phyloP scores from a whole-genome alignment of 2,113 vertebrate genomes.

The Nothoprocta pentlandii region DNA sequence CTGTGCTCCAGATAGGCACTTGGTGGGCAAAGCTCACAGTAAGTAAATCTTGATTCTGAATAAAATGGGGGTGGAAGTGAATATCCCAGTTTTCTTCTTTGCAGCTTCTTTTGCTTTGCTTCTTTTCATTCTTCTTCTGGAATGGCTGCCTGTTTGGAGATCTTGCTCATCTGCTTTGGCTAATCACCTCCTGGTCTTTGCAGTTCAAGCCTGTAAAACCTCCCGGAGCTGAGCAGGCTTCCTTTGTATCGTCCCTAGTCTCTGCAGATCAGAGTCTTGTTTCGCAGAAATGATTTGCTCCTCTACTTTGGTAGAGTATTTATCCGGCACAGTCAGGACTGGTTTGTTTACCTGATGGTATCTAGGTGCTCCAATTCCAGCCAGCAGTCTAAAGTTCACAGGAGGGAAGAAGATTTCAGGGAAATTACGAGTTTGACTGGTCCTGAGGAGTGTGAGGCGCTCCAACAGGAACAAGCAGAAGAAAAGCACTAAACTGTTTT shows the following conservation, averaged over 20 bases:
- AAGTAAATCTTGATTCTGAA: background rate
- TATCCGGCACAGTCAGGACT: background rate
- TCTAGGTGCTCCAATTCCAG: slow-evolving; percentile 26
- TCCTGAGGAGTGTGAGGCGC: background rate
- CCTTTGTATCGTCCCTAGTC: slow-evolving; percentile 2
- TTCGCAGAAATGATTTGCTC: slow-evolving; percentile 6
- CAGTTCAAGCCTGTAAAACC: background rate
- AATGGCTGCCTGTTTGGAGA: background rate
- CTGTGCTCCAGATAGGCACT: background rate
- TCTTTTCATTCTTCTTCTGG: background rate
- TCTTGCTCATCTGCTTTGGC: background rate
- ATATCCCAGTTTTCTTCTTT: background rate
- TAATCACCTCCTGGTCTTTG: background rate
- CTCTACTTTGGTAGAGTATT: slow-evolving; percentile 44
- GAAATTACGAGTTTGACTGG: background rate
- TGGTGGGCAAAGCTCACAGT: too few relatives aligned
- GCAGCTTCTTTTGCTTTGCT: background rate
- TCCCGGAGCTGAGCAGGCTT: background rate
- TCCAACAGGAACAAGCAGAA: background rate
- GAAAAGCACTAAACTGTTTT: slow-evolving; percentile 18
- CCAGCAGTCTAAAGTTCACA: slow-evolving; percentile 45
- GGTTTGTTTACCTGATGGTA: slow-evolving; percentile 45
- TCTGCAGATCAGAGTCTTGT: slow-evolving; percentile 35
- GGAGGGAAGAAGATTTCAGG: slow-evolving; percentile 20
- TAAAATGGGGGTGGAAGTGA: background rate